A percentile compares a stretch with the other conserved stretches of the same genome.
Evolutionary conservation across 2,888 invertebrate species (phyloP).

Genomic region (Drosophila recens): DNA sequence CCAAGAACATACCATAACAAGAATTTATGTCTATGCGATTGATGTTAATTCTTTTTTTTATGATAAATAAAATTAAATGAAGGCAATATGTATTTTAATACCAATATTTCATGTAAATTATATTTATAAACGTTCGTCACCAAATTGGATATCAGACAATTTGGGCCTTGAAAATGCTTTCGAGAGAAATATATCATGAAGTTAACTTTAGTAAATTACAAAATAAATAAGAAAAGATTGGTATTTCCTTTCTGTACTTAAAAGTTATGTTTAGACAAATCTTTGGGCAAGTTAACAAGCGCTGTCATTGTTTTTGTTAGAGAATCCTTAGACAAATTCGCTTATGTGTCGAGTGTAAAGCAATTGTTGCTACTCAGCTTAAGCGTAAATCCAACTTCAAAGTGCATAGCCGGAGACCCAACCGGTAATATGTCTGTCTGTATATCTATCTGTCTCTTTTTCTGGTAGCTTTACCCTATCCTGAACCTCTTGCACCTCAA

Average conservation of each 20-base stretch:
- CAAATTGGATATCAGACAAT: too few relatives aligned
- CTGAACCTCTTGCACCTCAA: conserved; percentile 35
- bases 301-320: background rate
- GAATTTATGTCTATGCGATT: too few relatives aligned
- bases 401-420: conserved; percentile 33
- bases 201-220: background rate
- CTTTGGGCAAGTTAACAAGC: background rate
- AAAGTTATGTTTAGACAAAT: background rate
- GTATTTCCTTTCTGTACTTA: too few relatives aligned
- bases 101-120: too few relatives aligned
- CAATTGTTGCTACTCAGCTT: conserved; percentile 40
- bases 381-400: conserved; percentile 54
- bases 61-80: too few relatives aligned
- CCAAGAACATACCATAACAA: too few relatives aligned
- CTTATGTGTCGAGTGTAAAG: conserved; percentile 26
- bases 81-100: too few relatives aligned
- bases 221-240: background rate
- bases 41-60: too few relatives aligned
- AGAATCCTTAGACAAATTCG: conserved; percentile 6
- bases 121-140: too few relatives aligned
- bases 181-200: too few relatives aligned
- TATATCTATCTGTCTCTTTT: conserved; percentile 3
- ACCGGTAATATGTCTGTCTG: conserved; percentile 31
- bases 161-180: too few relatives aligned
- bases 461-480: conserved; percentile 21